Percentiles rank a stretch among this genome's conserved stretches.
phyloP scores from a whole-genome alignment of 2,113 vertebrate species.

The Sprattus sprattus region DNA sequence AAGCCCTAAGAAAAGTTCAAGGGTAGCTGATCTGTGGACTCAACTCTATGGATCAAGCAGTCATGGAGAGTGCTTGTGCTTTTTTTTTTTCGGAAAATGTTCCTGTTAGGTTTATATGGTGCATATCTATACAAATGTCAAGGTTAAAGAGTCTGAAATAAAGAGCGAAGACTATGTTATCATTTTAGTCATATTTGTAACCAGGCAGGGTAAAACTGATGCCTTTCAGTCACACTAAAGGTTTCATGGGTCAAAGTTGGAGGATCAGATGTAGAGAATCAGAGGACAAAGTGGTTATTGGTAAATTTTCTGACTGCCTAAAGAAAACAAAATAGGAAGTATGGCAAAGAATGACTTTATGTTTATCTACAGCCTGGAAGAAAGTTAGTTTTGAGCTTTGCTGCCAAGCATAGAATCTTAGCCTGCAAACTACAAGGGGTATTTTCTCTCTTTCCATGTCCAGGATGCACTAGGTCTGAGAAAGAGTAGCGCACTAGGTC shows the following conservation, averaged over 20 bases:
- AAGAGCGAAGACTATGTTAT: no score
- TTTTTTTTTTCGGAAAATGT: not conserved
- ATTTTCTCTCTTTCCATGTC: not conserved
- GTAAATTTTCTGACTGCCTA: no score
- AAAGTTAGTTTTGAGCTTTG: not conserved
- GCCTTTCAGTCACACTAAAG: no score
- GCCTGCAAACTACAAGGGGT: not conserved
- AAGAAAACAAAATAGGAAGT: not conserved
- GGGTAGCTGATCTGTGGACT: not conserved
- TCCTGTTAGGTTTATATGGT: no score
- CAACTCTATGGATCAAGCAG: not conserved
- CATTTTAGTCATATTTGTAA: no score
- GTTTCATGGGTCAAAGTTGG: no score
- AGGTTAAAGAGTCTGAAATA: no score
- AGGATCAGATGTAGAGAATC: no score
- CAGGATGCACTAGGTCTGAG: not conserved
- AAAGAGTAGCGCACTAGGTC: slow-evolving; percentile 30
- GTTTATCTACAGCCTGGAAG: not conserved
- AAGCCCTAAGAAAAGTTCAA: not conserved
- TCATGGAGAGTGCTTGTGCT: not conserved
- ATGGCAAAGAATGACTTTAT: not conserved
- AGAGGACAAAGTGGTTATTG: no score
- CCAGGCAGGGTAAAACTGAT: no score
- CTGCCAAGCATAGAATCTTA: not conserved
- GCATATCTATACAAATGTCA: no score